These are phyloP conservation scores for Diadophis punctatus DNA, from an alignment of 2,113 vertebrate genomes.

Conservation along the genomic window DNA sequence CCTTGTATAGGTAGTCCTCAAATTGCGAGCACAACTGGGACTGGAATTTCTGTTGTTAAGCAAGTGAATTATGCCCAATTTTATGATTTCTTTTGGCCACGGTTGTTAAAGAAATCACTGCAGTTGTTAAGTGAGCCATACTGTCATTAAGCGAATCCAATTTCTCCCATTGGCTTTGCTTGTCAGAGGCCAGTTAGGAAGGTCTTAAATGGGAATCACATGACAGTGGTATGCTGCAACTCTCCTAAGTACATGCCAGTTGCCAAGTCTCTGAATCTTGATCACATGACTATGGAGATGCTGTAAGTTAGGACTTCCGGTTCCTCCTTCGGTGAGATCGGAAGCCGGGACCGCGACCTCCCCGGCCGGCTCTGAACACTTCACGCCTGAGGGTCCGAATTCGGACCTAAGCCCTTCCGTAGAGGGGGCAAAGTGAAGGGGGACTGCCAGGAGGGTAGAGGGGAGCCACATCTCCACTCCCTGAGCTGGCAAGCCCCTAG, in stretches of 20 bases:
- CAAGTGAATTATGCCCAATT: not conserved
- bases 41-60: not conserved
- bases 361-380: too few relatives aligned
- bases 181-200: not conserved
- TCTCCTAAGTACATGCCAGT: not conserved
- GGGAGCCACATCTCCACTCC: too few relatives aligned
- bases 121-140: not conserved
- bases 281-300: not conserved
- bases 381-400: too few relatives aligned
- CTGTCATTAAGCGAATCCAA: not conserved
- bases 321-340: too few relatives aligned
- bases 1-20: not conserved
- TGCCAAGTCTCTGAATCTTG: not conserved
- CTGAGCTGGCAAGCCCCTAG: too few relatives aligned
- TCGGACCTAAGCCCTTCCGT: too few relatives aligned
- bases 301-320: too few relatives aligned
- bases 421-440: too few relatives aligned
- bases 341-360: too few relatives aligned
- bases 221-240: not conserved
- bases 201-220: not conserved
- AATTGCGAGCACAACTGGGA: not conserved
- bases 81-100: not conserved
- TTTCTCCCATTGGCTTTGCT: not conserved
- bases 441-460: too few relatives aligned
- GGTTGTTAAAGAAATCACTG: not conserved